Evolutionary conservation across 2,797 vertebrate genomes (phyloP), one percentile per base, ranked within the genome.

Genomic region (Dicrostonyx torquatus): DNA sequence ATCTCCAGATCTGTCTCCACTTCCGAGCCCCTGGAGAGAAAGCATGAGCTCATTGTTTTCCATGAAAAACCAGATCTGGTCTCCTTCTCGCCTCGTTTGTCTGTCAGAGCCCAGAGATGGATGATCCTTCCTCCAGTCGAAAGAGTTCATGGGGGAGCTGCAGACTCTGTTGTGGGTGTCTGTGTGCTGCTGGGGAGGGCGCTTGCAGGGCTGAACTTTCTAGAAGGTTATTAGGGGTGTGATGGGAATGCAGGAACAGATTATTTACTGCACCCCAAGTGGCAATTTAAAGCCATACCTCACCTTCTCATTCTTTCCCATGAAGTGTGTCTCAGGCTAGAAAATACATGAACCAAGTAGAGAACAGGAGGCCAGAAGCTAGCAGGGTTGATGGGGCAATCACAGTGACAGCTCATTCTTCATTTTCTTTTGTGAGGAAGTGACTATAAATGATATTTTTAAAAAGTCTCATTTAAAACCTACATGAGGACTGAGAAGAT

Each of bases 1-100:
- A 66, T 91, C 92, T 94, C 93, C 12, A 72, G 53, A 48, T 76
- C 95, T 85, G 87, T 95, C 96, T 93, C 88, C 83, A 92, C 97
- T 97, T 93, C 92, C 78, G 66, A 70, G 96, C 97, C 98, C 97
- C 97, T 58, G 73, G 97, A 97, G 98, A 97, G 94, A 97, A 96
- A 90, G 93, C 72, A 92, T 98, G 98, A 98, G 97, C 97, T 98
- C 97, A 98, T 97, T 92, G 78, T 97, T 98, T 98, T 97, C 97
- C 97, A 97, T 93, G 97, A 94, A 98, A 97, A 97, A 95, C 97
- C 90, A 84, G 94, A 89, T 96, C 95, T 96, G 97, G 95, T 95
- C 97, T 98, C 94, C 94, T 97, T 75, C 89, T 98, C 73, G 78
- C 97, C 96, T 97, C 91, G 43, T 97, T 97, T 97, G 95, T 97